phyloP scores from a whole-genome alignment of 2,888 invertebrate species.

The Drosophila siamana region DNA sequence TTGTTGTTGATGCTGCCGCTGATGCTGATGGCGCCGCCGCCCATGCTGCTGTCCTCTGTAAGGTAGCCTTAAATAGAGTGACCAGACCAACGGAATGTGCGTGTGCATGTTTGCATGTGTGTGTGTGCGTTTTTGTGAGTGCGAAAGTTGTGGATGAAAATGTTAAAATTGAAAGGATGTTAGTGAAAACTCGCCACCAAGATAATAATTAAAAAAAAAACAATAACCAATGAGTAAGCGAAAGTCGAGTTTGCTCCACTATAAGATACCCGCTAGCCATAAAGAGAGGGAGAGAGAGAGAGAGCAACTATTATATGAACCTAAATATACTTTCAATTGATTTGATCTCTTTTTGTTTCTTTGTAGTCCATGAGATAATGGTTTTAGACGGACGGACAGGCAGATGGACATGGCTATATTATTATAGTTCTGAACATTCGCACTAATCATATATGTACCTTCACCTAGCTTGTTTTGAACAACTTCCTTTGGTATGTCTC shows the following conservation, averaged over 20 bases:
- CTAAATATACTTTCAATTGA: no score
- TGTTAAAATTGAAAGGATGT: slow-evolving; percentile 28
- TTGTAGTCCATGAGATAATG: no score
- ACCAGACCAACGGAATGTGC: slow-evolving; percentile 29
- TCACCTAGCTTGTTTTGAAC: no score
- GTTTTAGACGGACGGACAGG: no score
- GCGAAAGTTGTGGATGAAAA: slow-evolving; percentile 17
- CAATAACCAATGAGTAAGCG: background rate
- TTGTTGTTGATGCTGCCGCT: slow-evolving; percentile 18
- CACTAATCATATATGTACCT: no score
- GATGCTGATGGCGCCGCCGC: slow-evolving; percentile 46
- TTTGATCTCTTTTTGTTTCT: no score
- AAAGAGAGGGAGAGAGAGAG: no score
- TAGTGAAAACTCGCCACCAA: slow-evolving; percentile 36
- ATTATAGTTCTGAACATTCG: no score
- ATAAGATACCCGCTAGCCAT: background rate
- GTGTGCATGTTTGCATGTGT: slow-evolving; percentile 25
- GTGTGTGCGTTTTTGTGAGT: slow-evolving; percentile 22
- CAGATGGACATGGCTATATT: no score
- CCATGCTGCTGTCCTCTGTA: slow-evolving; percentile 84
- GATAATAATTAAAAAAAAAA: slow-evolving; percentile 7
- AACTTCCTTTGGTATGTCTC: no score
- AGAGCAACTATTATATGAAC: no score
- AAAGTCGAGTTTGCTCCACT: background rate
- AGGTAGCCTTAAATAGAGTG: slow-evolving; percentile 84